phyloP scores from a whole-genome alignment of 2,888 invertebrate species.

The Drosophila silvestris region DNA sequence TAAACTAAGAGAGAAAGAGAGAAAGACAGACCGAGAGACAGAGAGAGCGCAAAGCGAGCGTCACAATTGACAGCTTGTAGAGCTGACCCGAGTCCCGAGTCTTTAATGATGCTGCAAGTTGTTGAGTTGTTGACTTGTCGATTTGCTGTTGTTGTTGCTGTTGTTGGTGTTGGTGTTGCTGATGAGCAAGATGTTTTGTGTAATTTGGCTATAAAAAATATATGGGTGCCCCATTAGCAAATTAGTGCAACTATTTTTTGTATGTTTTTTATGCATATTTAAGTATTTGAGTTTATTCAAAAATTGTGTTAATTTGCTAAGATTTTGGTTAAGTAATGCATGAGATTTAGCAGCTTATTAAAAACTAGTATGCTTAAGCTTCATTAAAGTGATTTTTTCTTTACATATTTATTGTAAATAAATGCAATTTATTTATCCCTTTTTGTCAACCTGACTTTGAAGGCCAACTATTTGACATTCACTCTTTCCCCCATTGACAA shows the following conservation, averaged over 20 bases:
- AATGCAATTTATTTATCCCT: slow-evolving; percentile 10
- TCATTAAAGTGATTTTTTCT: neutral
- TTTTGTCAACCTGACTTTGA: slow-evolving; percentile 10
- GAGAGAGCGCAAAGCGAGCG: slow-evolving; percentile 11
- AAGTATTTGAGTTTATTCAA: slow-evolving; percentile 7
- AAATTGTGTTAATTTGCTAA: slow-evolving; percentile 33
- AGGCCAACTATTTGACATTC: slow-evolving; percentile 22
- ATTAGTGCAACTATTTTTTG: slow-evolving; percentile 68
- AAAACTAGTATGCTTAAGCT: neutral
- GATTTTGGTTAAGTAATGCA: slow-evolving; percentile 15
- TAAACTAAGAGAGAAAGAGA: slow-evolving; percentile 14
- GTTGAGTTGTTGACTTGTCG: slow-evolving; percentile 26
- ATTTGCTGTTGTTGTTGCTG: slow-evolving; percentile 9
- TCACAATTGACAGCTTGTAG: slow-evolving; percentile 37
- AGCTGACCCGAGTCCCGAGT: slow-evolving; percentile 33
- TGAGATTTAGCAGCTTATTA: neutral
- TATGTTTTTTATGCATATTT: slow-evolving; percentile 29
- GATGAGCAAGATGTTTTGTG: slow-evolving; percentile 66
- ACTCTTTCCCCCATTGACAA: neutral
- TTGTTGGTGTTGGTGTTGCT: slow-evolving; percentile 14
- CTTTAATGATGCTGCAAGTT: slow-evolving; percentile 56
- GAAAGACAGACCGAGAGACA: slow-evolving; percentile 5
- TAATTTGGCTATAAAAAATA: slow-evolving; percentile 62
- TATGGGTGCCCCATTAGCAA: slow-evolving; percentile 68
- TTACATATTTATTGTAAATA: neutral